Evolutionary conservation across 2,888 invertebrate genomes (phyloP), one percentile per base, ranked within the genome.

Genomic region (Tricholauxania praeusta): DNA sequence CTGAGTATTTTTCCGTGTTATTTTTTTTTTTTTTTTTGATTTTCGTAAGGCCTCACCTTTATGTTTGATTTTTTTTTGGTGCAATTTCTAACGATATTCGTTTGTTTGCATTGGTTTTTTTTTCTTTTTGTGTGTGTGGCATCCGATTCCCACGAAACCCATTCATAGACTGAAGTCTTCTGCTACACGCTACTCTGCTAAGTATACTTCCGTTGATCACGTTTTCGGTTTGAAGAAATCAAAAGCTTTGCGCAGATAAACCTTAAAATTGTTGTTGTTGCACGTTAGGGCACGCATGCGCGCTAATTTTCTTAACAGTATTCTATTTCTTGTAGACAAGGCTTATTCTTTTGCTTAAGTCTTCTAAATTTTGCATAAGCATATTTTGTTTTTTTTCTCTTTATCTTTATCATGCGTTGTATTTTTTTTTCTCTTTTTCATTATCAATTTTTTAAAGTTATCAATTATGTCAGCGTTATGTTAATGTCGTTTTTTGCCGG

Each of bases 71-170:
- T 48, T n/a, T 32, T 28, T 32, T 59, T 28, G 28, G 12, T 60
- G n/a, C 28, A 60, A 60, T 17, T 32, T 14, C 1, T 60, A 15
- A 60, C n/a, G 14, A 15, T 60, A 60, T 59, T 17, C 19, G 6
- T 69, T 48, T 59, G 22, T 22, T 14, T 15, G 49, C 55, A 48
- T 22, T 72, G 71, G 51, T 53, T 62, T 69, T 39, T 55, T 8
- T 60, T 59, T 53, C 22, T 68, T 59, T 1, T 68, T 59, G 48
- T 49, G 48, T 49, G 12, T 47, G 64, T 73, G 74, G 74, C 87
- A 87, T 86, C 86, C 85, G 84, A 82, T 84, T 82, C 81, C 83
- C 83, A 85, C 85, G 84, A 86, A 83, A 84, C 82, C 83, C 84
- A 84, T 85, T 83, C 83, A 84, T 83, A 82, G 83, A 87, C 87